Conservation (phyloP, 2,113 vertebrate genomes). For the Symphodus melops region DNA sequence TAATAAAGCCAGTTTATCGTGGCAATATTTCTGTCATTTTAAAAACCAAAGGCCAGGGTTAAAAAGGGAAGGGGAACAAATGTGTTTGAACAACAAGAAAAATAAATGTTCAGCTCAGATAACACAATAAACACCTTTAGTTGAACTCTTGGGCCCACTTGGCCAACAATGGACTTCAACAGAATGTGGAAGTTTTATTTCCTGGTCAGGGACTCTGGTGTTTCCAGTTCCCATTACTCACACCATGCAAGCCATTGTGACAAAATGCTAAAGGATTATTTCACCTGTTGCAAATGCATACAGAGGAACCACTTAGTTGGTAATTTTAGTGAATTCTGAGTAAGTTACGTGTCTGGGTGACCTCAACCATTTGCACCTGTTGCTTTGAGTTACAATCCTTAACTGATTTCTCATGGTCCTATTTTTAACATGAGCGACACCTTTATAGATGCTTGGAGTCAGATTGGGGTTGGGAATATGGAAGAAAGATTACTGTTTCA, state of each 20-base stretch:
- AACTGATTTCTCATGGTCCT: conserved; percentile 55
- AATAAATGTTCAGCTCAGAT: conserved; percentile 47
- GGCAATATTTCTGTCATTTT: neutral
- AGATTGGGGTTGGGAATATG: neutral
- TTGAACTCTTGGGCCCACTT: conserved; percentile 14
- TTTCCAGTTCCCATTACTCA: conserved; percentile 41
- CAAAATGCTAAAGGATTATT: neutral
- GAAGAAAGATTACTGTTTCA: neutral
- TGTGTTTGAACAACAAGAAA: conserved; percentile 8
- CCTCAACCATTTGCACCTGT: conserved; percentile 64
- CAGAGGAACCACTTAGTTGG: neutral
- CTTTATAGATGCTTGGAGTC: conserved; percentile 51
- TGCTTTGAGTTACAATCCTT: conserved; percentile 46
- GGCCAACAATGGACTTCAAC: conserved; percentile 39
- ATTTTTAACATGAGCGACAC: conserved; percentile 66
- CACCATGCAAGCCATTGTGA: conserved; percentile 2
- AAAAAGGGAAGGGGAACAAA: neutral
- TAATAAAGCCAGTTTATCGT: conserved; percentile 4
- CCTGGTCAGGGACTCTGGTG: conserved; percentile 27
- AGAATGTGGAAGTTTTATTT: conserved; percentile 36
- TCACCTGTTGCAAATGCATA: conserved; percentile 36
- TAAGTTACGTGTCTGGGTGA: conserved; percentile 14
- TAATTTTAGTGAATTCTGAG: conserved; percentile 25
- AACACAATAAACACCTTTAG: conserved; percentile 41
- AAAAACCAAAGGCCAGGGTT: neutral